Base-by-base conservation (phyloP, 2,888 invertebrate species). In the Macrophya annulata region DNA sequence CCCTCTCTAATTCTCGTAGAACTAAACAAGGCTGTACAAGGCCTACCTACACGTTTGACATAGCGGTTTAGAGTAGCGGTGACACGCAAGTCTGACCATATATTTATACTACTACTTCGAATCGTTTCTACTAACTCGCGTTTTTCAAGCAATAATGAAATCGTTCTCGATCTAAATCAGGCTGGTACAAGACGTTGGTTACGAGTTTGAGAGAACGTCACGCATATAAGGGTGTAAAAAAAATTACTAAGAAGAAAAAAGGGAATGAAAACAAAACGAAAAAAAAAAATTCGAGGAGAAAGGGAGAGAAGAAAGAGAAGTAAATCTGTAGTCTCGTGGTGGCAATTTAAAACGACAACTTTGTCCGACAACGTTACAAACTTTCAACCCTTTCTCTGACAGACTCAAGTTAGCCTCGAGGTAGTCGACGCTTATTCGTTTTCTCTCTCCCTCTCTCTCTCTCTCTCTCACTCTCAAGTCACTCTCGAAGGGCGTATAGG, bases 321-420 rank as follows among this genome's bases (percentile, higher is more conserved):
- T 81, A 25, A 62, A 81, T 81, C 81, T 62, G 81, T 81, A 81
- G 81, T 81, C 81, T 81, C 81, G 81, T 45, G 81, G 81, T 81
- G 81, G 81, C 81, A 81, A 81, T 81, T 81, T 81, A 81, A 81
- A 81, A 62, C 81, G 81, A 81, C 81, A 81, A 81, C 81, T 81
- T 81, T 59, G 81, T 81, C 81, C 81, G n/a, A 81, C 81, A 31
- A 81, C 81, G 62, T 81, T 81, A 81, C 62, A 62, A 81, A 81
- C 40, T 81, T 81, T 81, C 21, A 81, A 37, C 81, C 81, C 62
- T 81, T 81, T 81, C 81, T 59, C 62, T 81, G 37, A 25, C 81
- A 81, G 81, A 81, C 21, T 81, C 81, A 43, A 62, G 59, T 81
- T 81, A 81, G 81, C 81, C 79, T 81, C 43, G 21, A 81, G 79